Conservation (phyloP, 2,797 vertebrate genomes). For the Merluccius polli region DNA sequence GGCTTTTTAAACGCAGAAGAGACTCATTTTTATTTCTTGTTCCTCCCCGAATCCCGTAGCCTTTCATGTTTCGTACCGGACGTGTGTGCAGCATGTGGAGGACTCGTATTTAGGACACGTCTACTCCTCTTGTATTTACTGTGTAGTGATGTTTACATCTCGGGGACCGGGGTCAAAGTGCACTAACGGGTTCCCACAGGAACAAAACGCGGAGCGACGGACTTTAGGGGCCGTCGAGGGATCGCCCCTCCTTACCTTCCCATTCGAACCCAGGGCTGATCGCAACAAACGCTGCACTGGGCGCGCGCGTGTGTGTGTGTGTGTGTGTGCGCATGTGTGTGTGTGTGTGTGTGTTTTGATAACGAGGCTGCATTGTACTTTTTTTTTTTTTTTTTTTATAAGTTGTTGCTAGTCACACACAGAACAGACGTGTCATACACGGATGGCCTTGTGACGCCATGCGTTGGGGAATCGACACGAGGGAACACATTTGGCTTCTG, state of each 20-base stretch:
- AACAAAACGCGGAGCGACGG: constrained; percentile 25
- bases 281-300: constrained; percentile 47
- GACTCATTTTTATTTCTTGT: background rate
- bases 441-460: no score
- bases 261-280: constrained; percentile 58
- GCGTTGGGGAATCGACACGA: no score
- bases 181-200: constrained; percentile 56
- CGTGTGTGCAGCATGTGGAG: background rate
- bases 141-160: constrained; percentile 69
- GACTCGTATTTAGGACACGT: background rate
- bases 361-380: no score
- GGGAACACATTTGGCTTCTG: no score
- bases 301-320: constrained; percentile 37
- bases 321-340: no score
- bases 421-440: no score
- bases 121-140: constrained; percentile 35
- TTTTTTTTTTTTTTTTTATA: no score
- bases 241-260: constrained; percentile 26
- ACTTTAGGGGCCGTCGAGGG: constrained; percentile 32
- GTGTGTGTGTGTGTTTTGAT: no score
- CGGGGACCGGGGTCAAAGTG: constrained; percentile 33
- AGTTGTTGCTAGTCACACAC: no score
- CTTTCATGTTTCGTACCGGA: background rate
- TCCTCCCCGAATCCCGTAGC: background rate
- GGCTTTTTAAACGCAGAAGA: no score